A percentile compares a stretch with the other conserved stretches of the same genome.
Conservation (phyloP, 2,797 vertebrate genomes). For the Xenentodon cancila region DNA sequence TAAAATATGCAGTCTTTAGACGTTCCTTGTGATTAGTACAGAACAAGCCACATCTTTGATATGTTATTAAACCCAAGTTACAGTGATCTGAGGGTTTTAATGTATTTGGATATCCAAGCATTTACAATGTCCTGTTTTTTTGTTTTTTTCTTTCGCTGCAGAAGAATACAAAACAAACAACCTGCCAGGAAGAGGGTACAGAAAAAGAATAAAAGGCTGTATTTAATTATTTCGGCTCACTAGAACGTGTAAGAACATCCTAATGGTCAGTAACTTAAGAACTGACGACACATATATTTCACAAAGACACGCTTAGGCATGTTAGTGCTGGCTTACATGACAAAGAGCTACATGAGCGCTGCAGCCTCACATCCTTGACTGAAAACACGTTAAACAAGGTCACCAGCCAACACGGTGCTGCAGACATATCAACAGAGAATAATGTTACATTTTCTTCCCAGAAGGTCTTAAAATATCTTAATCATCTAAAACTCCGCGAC, state of each 20-base stretch:
- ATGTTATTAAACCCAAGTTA: too few relatives aligned
- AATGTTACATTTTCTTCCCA: slow-evolving; percentile 32
- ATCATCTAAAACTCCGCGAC: slow-evolving; percentile 16
- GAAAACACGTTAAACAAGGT: background rate
- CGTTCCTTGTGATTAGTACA: too few relatives aligned
- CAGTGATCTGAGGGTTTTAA: too few relatives aligned
- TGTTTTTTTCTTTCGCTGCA: too few relatives aligned
- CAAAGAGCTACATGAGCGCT: background rate
- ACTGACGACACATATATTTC: too few relatives aligned
- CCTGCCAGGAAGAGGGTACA: background rate
- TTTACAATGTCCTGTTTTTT: too few relatives aligned
- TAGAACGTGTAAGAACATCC: background rate
- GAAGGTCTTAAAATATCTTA: slow-evolving; percentile 44
- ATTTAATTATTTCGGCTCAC: background rate
- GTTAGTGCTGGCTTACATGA: background rate
- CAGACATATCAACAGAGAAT: slow-evolving; percentile 49
- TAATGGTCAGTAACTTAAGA: background rate
- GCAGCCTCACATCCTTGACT: background rate
- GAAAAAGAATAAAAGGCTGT: background rate
- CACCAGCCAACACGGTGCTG: background rate
- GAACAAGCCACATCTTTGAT: too few relatives aligned
- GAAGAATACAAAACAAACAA: background rate
- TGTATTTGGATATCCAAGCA: too few relatives aligned
- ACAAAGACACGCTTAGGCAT: background rate
- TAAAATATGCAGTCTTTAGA: too few relatives aligned